These are phyloP conservation scores for Cromileptes altivelis DNA, from an alignment of 2,113 vertebrate species.

Conservation along the genomic window DNA sequence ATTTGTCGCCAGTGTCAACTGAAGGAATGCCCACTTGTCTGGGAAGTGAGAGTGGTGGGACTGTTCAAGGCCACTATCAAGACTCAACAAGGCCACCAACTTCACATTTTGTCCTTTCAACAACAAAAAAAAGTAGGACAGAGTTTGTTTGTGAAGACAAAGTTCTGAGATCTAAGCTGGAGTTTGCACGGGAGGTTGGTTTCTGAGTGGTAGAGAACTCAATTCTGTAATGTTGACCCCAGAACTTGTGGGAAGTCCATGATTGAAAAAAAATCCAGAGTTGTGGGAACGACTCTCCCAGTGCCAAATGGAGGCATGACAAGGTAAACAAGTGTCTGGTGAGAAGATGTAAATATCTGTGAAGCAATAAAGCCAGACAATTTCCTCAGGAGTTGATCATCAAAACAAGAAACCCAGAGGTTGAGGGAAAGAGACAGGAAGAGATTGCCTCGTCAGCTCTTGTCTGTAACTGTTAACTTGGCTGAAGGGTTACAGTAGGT, in stretches of 20 bases:
- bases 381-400: constrained; percentile 4
- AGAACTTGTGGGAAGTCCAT: neutral
- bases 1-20: constrained; percentile 12
- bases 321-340: neutral
- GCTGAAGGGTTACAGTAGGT: constrained; percentile 26
- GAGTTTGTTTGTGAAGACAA: constrained; percentile 7
- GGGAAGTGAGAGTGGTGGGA: constrained; percentile 31
- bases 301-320: neutral
- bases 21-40: constrained; percentile 38
- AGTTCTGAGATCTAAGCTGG: neutral
- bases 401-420: neutral
- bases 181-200: neutral
- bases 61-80: constrained; percentile 25
- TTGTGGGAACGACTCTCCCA: neutral
- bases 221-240: constrained; percentile 12
- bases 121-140: neutral
- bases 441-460: neutral
- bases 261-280: neutral
- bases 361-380: neutral
- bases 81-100: constrained; percentile 27
- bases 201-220: constrained; percentile 14
- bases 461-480: neutral
- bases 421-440: neutral
- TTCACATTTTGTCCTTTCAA: neutral
- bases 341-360: neutral